A percentile compares a stretch with the other conserved stretches of the same genome.
These are phyloP conservation scores for Drosophila rhopaloa DNA, from an alignment of 1,140 invertebrate genomes.

Conservation along the genomic window DNA sequence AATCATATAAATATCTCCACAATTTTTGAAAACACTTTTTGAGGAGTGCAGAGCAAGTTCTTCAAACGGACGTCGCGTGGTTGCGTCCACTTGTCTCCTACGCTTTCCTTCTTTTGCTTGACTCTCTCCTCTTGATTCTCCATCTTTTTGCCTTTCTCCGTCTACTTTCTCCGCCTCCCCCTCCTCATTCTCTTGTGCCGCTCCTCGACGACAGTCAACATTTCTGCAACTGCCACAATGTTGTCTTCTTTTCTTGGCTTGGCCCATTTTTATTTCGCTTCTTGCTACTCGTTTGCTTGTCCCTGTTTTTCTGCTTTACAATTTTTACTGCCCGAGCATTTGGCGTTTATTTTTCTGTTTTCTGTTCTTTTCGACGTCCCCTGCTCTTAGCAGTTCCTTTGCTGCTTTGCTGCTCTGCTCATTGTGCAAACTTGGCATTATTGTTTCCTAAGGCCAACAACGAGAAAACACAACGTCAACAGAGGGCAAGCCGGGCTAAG, in stretches of 20 bases:
- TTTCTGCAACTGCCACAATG: conserved; percentile 82
- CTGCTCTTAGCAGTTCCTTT: neutral
- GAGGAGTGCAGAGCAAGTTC: conserved; percentile 56
- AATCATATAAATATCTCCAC: neutral
- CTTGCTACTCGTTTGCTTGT: conserved; percentile 27
- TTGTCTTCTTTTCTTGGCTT: conserved; percentile 70
- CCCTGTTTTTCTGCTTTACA: conserved; percentile 62
- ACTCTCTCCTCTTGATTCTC: conserved; percentile 8
- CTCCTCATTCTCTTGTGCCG: neutral
- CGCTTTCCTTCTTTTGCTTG: conserved; percentile 18
- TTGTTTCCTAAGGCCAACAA: conserved; percentile 82
- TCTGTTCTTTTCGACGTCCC: conserved; percentile 8
- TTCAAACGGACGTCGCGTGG: conserved; percentile 47
- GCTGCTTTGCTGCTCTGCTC: conserved; percentile 60
- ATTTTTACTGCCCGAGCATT: conserved; percentile 79
- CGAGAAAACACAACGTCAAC: conserved; percentile 79
- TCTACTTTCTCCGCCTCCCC: neutral
- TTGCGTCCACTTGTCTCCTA: conserved; percentile 56
- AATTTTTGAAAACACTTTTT: neutral
- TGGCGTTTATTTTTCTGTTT: conserved; percentile 58
- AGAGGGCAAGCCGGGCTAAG: conserved; percentile 56
- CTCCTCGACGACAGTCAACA: conserved; percentile 66
- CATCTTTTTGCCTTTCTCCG: conserved; percentile 3
- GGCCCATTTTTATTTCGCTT: conserved; percentile 66
- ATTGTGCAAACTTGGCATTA: conserved; percentile 83